Percentiles rank a stretch among this genome's conserved stretches.
Conservation (phyloP, 30 jellyfish, hydroid and myxozoan species). For the Chrysaora quinquecirrha region DNA sequence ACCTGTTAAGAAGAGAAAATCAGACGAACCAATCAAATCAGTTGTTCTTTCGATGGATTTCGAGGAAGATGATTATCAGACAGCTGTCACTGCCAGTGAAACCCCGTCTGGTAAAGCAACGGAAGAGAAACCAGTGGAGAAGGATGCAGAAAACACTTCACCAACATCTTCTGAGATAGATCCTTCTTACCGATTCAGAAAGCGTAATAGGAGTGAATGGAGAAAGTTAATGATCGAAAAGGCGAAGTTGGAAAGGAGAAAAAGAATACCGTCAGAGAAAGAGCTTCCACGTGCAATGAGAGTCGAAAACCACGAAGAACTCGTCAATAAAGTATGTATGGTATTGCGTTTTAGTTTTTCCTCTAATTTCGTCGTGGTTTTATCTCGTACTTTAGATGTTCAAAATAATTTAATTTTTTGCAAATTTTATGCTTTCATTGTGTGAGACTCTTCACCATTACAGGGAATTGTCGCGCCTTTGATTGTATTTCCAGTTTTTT, state of each 20-base stretch:
- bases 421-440: too few relatives aligned
- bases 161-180: not conserved
- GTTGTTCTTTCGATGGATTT: not conserved
- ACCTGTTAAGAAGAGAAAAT: not conserved
- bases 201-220: constrained; percentile 4
- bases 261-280: constrained; percentile 39
- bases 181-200: not conserved
- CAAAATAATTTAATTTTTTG: not conserved
- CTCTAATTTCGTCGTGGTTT: not conserved
- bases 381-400: not conserved
- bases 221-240: constrained; percentile 16
- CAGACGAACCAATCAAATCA: not conserved
- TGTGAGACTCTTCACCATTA: not conserved
- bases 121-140: not conserved
- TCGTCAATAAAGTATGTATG: constrained; percentile 48
- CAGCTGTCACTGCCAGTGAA: not conserved
- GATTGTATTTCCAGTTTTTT: too few relatives aligned
- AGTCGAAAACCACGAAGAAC: constrained; percentile 65
- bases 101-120: not conserved
- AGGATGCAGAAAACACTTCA: not conserved
- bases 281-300: constrained; percentile 64
- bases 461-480: too few relatives aligned
- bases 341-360: not conserved
- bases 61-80: not conserved
- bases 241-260: constrained; percentile 31